Base-by-base conservation (phyloP, 1,140 invertebrate genomes). In the Aleiodes sp. region DNA sequence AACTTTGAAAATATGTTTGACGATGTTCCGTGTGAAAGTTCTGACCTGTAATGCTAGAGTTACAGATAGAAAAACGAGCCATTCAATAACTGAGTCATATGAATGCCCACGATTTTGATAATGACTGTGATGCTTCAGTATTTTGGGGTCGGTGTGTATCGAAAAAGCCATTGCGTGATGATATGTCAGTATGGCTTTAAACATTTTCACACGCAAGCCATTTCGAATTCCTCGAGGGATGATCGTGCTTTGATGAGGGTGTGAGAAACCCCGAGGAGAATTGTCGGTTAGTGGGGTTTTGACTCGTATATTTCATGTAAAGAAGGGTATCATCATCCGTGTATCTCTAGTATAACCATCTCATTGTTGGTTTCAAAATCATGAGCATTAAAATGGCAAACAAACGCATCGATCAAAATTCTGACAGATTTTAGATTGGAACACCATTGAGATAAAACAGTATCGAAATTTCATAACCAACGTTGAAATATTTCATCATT, bases 351-450 rank as follows among this genome's bases (percentile, higher is more conserved):
- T 52, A 52, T 21, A 52, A 52, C 19, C 21, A 76, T 83, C 80
- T 81, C 79, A 77, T 82, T 83, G 81, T 83, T 82, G 80, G 80
- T 78, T 79, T 74, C 77, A 80, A 79, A 76, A 73, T 80, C 80
- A 84, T 82, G 79, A 81, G 80, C 82, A 84, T 84, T 85, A 84
- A 83, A 85, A 84, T 80, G 75, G 80, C 78, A 76, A 78, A 78
- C 73, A 72, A 73, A 78, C 77, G 79, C 84, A 85, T 86, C 83
- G 83, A 86, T 86, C 83, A 86, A 80, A 78, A 71, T 70, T 72
- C 70, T 86, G 84, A 86, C 84, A 85, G 83, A 82, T 84, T 86
- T 85, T 84, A 86, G 82, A 86, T 86, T 84, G 79, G 77, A 63
- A 26, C 46, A 31, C 33, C n/a, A n/a, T n/a, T n/a, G n/a, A n/a